Evolutionary conservation across 2,797 vertebrate genomes (phyloP).

Genomic region (Sebastes nivosus): DNA sequence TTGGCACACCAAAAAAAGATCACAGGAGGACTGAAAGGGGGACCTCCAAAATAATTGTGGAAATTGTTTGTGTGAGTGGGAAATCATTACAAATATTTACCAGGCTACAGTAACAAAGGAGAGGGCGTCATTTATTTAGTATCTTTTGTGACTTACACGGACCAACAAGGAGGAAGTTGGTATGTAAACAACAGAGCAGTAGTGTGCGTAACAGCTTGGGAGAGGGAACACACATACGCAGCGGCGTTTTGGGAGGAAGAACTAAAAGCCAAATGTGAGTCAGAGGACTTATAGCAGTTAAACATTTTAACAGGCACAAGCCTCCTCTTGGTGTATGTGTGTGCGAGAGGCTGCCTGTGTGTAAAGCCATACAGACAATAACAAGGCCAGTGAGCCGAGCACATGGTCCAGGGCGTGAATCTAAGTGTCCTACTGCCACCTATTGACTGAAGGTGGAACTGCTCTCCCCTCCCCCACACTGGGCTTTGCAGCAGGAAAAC

Average conservation of each 20-base stretch:
- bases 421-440: conserved; percentile 78
- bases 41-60: background rate
- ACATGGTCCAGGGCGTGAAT: conserved; percentile 50
- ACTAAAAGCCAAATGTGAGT: conserved; percentile 74
- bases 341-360: conserved; percentile 10
- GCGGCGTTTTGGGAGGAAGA: conserved; percentile 48
- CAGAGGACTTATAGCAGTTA: conserved; percentile 69
- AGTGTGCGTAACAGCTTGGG: conserved; percentile 36
- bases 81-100: conserved; percentile 33
- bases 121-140: conserved; percentile 11
- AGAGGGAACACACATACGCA: conserved; percentile 29
- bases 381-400: conserved; percentile 55
- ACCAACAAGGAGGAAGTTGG: conserved; percentile 45
- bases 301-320: conserved; percentile 70
- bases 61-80: background rate
- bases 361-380: conserved; percentile 57
- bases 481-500: conserved; percentile 20
- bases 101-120: conserved; percentile 8
- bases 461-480: conserved; percentile 61
- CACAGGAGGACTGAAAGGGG: background rate
- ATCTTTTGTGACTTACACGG: conserved; percentile 21
- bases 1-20: background rate
- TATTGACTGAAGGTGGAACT: conserved; percentile 59
- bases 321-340: conserved; percentile 24
- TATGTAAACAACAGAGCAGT: conserved; percentile 50